These are phyloP conservation scores for Perizoma affinitatum DNA, from an alignment of 2,888 invertebrate genomes.

Conservation along the genomic window DNA sequence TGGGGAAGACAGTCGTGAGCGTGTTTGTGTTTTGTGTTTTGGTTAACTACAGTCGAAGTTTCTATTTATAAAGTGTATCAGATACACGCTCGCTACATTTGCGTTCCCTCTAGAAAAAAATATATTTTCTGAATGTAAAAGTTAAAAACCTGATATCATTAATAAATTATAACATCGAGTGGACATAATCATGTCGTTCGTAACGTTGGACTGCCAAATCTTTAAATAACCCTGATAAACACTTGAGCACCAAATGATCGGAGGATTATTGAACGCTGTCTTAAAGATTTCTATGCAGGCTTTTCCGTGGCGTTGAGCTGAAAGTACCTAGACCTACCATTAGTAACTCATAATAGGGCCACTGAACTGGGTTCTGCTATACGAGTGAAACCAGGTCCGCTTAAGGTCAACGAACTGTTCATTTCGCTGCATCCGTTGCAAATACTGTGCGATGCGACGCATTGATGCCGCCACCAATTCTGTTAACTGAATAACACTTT, in stretches of 20 bases:
- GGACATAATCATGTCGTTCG: no score
- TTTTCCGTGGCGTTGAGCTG: slow-evolving; percentile 44
- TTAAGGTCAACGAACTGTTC: slow-evolving; percentile 80
- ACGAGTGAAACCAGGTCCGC: slow-evolving; percentile 80
- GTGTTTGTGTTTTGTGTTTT: no score
- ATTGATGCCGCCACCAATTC: slow-evolving; percentile 76
- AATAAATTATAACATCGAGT: no score
- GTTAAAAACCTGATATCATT: no score
- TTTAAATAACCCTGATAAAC: neutral
- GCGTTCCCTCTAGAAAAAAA: no score
- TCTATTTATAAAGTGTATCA: no score
- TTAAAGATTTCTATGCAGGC: slow-evolving; percentile 10
- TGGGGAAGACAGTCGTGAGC: no score
- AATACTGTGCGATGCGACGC: slow-evolving; percentile 70
- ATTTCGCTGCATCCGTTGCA: slow-evolving; percentile 84
- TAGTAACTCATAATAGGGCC: slow-evolving; percentile 73
- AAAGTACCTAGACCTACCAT: slow-evolving; percentile 44
- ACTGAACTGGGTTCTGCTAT: slow-evolving; percentile 76
- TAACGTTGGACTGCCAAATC: neutral
- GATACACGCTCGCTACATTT: no score
- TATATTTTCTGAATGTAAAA: no score
- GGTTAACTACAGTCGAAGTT: no score
- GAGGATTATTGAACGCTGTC: neutral
- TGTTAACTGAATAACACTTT: slow-evolving; percentile 67
- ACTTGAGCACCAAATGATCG: neutral